Percentiles rank a stretch among this genome's conserved stretches.
These are phyloP conservation scores for Hydraecia micacea DNA, from an alignment of 2,888 invertebrate genomes.

Conservation along the genomic window DNA sequence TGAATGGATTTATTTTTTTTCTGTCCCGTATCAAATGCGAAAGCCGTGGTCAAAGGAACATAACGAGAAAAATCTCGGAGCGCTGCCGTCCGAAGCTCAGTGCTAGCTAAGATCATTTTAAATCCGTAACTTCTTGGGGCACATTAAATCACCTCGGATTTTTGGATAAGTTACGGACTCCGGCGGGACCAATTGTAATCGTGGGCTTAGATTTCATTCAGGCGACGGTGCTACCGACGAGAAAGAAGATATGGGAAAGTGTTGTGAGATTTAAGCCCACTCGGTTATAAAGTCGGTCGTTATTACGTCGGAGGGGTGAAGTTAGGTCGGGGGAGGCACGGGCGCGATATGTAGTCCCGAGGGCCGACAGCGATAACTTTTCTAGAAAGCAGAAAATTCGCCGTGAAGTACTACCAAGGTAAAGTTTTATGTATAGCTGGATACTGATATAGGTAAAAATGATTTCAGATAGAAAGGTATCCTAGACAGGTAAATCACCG, in stretches of 20 bases:
- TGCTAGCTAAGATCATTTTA: constrained; percentile 70
- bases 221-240: constrained; percentile 56
- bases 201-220: constrained; percentile 71
- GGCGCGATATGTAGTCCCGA: constrained; percentile 70
- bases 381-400: constrained; percentile 70
- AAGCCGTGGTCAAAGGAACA: constrained; percentile 66
- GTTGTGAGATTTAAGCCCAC: constrained; percentile 70
- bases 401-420: constrained; percentile 60
- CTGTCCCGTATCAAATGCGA: constrained; percentile 64
- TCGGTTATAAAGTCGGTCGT: constrained; percentile 71
- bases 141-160: constrained; percentile 81
- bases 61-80: constrained; percentile 69
- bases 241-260: constrained; percentile 67
- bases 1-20: constrained; percentile 17
- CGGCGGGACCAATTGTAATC: constrained; percentile 77
- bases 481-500: constrained; percentile 5
- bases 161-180: constrained; percentile 79
- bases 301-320: constrained; percentile 67
- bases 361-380: constrained; percentile 73
- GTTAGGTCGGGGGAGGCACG: constrained; percentile 47
- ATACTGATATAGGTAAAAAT: constrained; percentile 64
- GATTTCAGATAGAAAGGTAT: constrained; percentile 40
- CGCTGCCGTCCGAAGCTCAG: constrained; percentile 56
- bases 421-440: constrained; percentile 66
- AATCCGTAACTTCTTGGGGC: constrained; percentile 70